Evolutionary conservation across 2,797 vertebrate species (phyloP), one percentile per base, ranked within the genome.

Genomic region (Falco peregrinus): DNA sequence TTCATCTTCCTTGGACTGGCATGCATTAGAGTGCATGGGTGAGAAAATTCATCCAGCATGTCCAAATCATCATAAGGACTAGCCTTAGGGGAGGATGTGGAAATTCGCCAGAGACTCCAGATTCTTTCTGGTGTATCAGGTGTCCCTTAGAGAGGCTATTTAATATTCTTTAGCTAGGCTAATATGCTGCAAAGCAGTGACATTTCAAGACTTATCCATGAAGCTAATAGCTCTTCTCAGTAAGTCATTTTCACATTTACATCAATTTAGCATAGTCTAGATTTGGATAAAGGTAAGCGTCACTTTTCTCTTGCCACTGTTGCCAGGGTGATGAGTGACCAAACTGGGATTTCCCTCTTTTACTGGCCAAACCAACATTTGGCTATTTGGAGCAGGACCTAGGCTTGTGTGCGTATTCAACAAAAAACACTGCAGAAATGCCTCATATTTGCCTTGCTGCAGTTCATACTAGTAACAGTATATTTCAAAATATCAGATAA

Each of bases 181-280:
- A 91, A 92, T 85, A 71, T 0, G 1, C 69, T 91, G 78, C 84
- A 91, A 87, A 93, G 78, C 63, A 79, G 35, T 79, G 84, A 89
- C 87, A 96, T 95, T 93, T 95, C 59, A 63, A 70, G 82, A 73
- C 12, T 74, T 80, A 64, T 35, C 51, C 1, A 2, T 74, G 79
- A 82, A 95, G 78, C 13, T 93, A 91, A 87, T 85, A 59, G 75
- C 61, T 77, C 73, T 89, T 77, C 76, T 91, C 57, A 60, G 43
- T 68, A 87, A 94, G 76, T 80, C 5, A 93, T 91, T 93, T 93
- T 85, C 65, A 90, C 71, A 86, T 94, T 95, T 93, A 80, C 53
- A 91, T 91, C 87, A 88, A 87, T 92, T 91, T 87, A 97, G 50
- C 41, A 28, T 71, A 74, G 71, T 67, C 60, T 50, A 45, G 82